These are phyloP conservation scores for Sanderia malayensis DNA, from an alignment of 30 jellyfish, hydroid and myxozoan species.

Conservation along the genomic window DNA sequence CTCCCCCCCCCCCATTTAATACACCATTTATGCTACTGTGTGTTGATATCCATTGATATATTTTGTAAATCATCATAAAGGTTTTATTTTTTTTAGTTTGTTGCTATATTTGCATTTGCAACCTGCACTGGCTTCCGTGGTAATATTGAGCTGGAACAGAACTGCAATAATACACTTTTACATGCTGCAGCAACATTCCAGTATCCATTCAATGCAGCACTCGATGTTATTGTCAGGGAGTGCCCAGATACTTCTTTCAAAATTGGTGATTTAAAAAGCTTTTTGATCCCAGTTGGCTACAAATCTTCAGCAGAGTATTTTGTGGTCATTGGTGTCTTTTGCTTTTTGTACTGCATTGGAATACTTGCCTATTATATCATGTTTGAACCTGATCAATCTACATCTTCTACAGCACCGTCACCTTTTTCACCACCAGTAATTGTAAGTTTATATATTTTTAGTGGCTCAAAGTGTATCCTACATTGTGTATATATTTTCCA, in stretches of 20 bases:
- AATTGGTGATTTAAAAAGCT: neutral
- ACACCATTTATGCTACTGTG: too few species aligned
- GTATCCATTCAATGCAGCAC: slow-evolving; percentile 64
- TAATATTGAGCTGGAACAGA: slow-evolving; percentile 34
- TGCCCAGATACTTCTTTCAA: neutral
- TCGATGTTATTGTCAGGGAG: slow-evolving; percentile 5
- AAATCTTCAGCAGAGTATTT: slow-evolving; percentile 73
- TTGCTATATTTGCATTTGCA: slow-evolving; percentile 95
- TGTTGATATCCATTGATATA: too few species aligned
- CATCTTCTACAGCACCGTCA: slow-evolving; percentile 42
- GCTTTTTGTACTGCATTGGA: slow-evolving; percentile 74
- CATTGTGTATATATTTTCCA: too few species aligned
- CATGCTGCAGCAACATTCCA: slow-evolving; percentile 7
- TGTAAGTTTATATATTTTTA: slow-evolving; percentile 64
- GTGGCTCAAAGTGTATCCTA: too few species aligned
- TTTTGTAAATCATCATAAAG: too few species aligned
- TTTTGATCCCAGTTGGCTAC: slow-evolving; percentile 21
- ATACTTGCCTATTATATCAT: slow-evolving; percentile 66
- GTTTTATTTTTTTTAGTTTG: slow-evolving; percentile 46
- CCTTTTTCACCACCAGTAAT: slow-evolving; percentile 75
- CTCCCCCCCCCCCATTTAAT: too few species aligned
- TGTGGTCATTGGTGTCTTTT: slow-evolving; percentile 88
- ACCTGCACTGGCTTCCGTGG: slow-evolving; percentile 93
- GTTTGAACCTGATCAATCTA: slow-evolving; percentile 64
- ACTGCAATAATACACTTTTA: slow-evolving; percentile 7